phyloP scores from a whole-genome alignment of 2,888 invertebrate species.

The Phalera bucephala region DNA sequence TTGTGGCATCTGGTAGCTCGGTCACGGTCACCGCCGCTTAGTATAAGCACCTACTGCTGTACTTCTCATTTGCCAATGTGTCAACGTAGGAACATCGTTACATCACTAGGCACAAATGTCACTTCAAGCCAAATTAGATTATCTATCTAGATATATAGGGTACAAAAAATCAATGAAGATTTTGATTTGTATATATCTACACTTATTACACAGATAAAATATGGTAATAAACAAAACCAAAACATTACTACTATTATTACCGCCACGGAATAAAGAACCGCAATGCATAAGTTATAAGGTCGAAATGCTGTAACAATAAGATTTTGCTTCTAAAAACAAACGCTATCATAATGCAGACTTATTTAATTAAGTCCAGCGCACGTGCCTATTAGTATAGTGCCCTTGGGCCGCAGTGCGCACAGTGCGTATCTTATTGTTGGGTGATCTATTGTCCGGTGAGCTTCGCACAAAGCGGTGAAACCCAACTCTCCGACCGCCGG shows the following conservation, averaged over 20 bases:
- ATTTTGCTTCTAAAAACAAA: not conserved
- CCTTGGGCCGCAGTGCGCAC: slow-evolving; percentile 53
- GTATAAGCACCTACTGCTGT: slow-evolving; percentile 16
- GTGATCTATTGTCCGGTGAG: slow-evolving; percentile 47
- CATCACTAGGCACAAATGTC: too few species aligned
- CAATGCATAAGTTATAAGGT: too few species aligned
- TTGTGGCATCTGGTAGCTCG: slow-evolving; percentile 17
- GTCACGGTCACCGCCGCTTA: slow-evolving; percentile 34
- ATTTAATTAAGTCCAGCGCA: slow-evolving; percentile 29
- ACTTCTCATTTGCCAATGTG: slow-evolving; percentile 23
- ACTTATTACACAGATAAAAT: too few species aligned
- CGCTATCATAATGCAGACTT: slow-evolving; percentile 6
- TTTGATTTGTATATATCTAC: too few species aligned
- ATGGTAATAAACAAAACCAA: too few species aligned
- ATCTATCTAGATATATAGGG: too few species aligned
- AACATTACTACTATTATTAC: too few species aligned
- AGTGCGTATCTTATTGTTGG: slow-evolving; percentile 66
- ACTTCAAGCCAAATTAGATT: too few species aligned
- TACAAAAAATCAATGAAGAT: too few species aligned
- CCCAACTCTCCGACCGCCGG: slow-evolving; percentile 37
- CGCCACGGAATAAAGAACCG: too few species aligned
- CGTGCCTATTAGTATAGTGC: slow-evolving; percentile 45
- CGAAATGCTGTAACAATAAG: not conserved
- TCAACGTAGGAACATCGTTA: slow-evolving; percentile 1
- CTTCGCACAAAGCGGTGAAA: slow-evolving; percentile 61